Conservation (phyloP, 2,888 invertebrate species). For the Silvanus unidentatus region DNA sequence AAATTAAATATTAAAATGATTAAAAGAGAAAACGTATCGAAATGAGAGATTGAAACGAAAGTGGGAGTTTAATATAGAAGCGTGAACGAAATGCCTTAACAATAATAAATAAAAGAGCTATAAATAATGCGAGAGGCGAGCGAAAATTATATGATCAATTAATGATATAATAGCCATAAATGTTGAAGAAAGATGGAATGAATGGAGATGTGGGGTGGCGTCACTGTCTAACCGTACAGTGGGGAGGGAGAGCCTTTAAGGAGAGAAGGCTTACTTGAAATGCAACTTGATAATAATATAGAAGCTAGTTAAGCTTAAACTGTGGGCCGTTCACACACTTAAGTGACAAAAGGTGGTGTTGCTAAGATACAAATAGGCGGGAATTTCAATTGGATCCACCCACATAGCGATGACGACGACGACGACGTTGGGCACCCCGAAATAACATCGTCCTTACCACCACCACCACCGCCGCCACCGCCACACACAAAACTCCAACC, state of each 20-base stretch:
- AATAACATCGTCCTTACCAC: neutral
- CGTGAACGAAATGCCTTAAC: too few species aligned
- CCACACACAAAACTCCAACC: neutral
- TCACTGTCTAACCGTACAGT: too few species aligned
- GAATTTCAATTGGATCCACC: constrained; percentile 1
- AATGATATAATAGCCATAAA: constrained; percentile 1
- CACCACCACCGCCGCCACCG: neutral
- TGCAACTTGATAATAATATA: constrained; percentile 8
- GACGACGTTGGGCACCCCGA: neutral
- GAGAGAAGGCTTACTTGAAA: constrained; percentile 21
- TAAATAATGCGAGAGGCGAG: neutral
- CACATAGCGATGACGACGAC: too few species aligned
- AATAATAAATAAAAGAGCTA: neutral
- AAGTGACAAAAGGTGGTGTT: constrained; percentile 38
- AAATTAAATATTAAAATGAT: neutral
- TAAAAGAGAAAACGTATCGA: neutral
- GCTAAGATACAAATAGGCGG: constrained; percentile 41
- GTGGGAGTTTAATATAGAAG: too few species aligned
- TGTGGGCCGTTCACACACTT: constrained; percentile 34
- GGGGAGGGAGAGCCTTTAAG: constrained; percentile 19
- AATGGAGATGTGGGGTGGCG: too few species aligned
- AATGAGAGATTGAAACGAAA: too few species aligned
- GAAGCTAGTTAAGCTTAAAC: constrained; percentile 36
- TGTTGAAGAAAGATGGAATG: too few species aligned
- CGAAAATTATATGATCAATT: constrained; percentile 3